These are phyloP conservation scores for Coluber constrictor DNA, from an alignment of 2,797 vertebrate species.

Conservation along the genomic window DNA sequence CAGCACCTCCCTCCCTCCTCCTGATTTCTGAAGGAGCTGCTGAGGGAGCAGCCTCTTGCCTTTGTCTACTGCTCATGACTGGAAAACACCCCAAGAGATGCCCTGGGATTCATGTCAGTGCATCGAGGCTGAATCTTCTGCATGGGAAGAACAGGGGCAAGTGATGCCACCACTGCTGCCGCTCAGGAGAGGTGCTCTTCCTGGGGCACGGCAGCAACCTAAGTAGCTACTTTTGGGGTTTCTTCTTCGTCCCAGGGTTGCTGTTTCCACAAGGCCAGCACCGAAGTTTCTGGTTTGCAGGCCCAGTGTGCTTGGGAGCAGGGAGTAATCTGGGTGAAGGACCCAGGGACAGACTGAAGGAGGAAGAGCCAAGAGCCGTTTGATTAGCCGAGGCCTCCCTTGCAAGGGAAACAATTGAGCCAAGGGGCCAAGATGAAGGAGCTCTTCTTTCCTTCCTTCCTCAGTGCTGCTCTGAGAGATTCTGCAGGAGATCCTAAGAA, in stretches of 20 bases:
- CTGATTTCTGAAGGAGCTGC: conserved; percentile 29
- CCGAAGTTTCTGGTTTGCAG: neutral
- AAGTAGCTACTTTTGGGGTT: neutral
- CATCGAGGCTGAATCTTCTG: neutral
- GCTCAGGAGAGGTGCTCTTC: neutral
- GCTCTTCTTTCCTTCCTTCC: neutral
- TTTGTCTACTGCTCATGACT: conserved; percentile 58
- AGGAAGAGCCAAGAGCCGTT: neutral
- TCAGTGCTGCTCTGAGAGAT: neutral
- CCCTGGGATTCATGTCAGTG: neutral
- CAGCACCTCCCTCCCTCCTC: conserved; percentile 53
- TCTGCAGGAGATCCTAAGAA: neutral
- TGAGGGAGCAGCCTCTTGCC: conserved; percentile 29
- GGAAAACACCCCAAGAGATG: neutral
- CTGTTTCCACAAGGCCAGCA: neutral
- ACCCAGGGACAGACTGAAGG: neutral
- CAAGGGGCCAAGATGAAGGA: neutral
- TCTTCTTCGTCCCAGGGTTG: neutral
- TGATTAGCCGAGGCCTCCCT: neutral
- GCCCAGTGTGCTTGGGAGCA: neutral
- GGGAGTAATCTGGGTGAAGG: neutral
- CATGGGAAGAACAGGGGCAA: neutral
- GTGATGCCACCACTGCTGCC: neutral
- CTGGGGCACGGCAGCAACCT: neutral
- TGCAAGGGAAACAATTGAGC: neutral